phyloP scores from a whole-genome alignment of 1,140 invertebrate genomes.

The Eubasilissa regina region DNA sequence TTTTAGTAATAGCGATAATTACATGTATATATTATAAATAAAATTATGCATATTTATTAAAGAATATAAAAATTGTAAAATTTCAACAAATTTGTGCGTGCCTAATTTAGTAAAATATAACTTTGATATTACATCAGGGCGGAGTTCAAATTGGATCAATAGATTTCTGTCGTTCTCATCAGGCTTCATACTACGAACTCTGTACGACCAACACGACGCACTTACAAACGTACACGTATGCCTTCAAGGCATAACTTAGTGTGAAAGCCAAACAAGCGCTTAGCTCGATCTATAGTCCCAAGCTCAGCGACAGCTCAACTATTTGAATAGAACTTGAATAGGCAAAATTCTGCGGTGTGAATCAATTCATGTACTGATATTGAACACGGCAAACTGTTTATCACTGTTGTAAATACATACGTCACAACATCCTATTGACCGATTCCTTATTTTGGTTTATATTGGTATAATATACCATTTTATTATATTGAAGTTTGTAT shows the following conservation, averaged over 20 bases:
- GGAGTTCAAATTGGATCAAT: too few relatives aligned
- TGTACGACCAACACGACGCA: not conserved
- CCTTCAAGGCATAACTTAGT: not conserved
- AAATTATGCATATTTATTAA: too few relatives aligned
- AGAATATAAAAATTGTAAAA: too few relatives aligned
- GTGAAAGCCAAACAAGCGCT: constrained; percentile 8
- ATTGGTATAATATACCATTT: too few relatives aligned
- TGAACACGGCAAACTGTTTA: not conserved
- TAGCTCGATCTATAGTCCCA: not conserved
- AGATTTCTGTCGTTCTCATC: too few relatives aligned
- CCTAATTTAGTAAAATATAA: too few relatives aligned
- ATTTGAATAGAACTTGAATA: constrained; percentile 29
- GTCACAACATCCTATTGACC: not conserved
- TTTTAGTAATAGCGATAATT: too few relatives aligned
- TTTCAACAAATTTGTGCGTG: too few relatives aligned
- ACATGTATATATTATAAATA: too few relatives aligned
- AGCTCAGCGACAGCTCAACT: not conserved
- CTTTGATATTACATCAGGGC: too few relatives aligned
- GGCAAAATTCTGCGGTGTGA: not conserved
- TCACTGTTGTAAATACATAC: not conserved
- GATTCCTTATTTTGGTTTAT: not conserved
- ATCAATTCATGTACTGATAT: not conserved
- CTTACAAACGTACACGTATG: not conserved
- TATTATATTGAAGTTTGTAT: too few relatives aligned
- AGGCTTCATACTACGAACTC: not conserved